Conservation (phyloP, 2,888 invertebrate species). For the Meliscaeva auricollis region DNA sequence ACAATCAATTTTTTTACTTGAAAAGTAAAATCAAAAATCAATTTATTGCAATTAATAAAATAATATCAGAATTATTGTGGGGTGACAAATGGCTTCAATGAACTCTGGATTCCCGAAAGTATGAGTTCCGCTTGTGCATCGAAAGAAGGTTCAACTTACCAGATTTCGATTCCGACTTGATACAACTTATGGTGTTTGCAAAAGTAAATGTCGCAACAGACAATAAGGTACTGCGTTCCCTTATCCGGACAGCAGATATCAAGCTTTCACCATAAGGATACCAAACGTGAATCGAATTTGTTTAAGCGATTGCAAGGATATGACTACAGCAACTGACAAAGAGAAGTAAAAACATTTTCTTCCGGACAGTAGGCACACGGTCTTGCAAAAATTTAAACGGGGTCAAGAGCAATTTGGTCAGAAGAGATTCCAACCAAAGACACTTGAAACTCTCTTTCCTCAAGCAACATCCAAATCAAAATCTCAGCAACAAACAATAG, state of each 20-base stretch:
- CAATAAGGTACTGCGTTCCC: background rate
- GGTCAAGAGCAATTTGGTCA: background rate
- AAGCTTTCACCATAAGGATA: background rate
- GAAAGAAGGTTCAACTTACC: background rate
- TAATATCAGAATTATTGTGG: background rate
- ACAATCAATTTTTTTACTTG: background rate
- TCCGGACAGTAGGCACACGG: background rate
- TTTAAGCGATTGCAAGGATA: background rate
- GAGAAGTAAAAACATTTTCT: background rate
- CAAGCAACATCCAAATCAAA: background rate
- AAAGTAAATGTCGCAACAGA: background rate
- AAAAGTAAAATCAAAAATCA: background rate
- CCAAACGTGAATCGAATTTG: background rate
- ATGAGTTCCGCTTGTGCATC: slow-evolving; percentile 6
- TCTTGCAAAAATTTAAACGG: background rate
- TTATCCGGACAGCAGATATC: background rate
- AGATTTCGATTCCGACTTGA: background rate
- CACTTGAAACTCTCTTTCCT: background rate
- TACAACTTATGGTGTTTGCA: background rate
- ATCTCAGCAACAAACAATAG: background rate
- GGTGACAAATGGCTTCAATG: background rate
- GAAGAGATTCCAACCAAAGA: background rate
- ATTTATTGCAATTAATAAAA: too few species aligned
- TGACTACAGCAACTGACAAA: background rate
- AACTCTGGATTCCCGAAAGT: background rate